Conservation (phyloP, 1,140 invertebrate species). For the Melitaea cinxia region DNA sequence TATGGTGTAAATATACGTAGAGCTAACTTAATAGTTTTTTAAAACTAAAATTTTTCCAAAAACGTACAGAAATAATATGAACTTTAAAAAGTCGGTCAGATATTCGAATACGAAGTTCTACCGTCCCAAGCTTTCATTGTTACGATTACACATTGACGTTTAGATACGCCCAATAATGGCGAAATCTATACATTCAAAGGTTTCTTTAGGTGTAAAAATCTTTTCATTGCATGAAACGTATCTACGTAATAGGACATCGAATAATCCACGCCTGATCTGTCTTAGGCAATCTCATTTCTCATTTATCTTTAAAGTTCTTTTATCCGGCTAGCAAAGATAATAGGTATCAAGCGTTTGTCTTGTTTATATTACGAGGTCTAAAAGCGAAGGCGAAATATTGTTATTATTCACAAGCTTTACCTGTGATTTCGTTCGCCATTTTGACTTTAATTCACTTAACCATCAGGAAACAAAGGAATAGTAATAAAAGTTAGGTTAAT, state of each 20-base stretch:
- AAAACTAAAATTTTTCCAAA: neutral
- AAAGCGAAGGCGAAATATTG: too few relatives aligned
- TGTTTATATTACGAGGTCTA: too few relatives aligned
- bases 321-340: neutral
- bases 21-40: neutral
- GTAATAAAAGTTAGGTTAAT: too few relatives aligned
- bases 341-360: neutral
- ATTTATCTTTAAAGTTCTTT: neutral
- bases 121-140: neutral
- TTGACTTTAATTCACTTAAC: too few relatives aligned
- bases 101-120: conserved; percentile 7
- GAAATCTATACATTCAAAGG: conserved; percentile 22
- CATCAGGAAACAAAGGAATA: too few relatives aligned
- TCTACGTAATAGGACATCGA: conserved; percentile 16
- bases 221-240: conserved; percentile 21
- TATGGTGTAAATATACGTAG: too few relatives aligned
- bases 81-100: conserved; percentile 9
- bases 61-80: neutral
- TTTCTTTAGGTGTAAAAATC: conserved; percentile 23
- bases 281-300: conserved; percentile 5
- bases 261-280: conserved; percentile 16
- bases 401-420: too few relatives aligned
- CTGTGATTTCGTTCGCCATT: too few relatives aligned
- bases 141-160: conserved; percentile 14
- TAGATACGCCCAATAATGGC: conserved; percentile 13